Percentiles rank a stretch among this genome's conserved stretches.
phyloP scores from a whole-genome alignment of 2,797 vertebrate species.

The Halcyon leucocephala region DNA sequence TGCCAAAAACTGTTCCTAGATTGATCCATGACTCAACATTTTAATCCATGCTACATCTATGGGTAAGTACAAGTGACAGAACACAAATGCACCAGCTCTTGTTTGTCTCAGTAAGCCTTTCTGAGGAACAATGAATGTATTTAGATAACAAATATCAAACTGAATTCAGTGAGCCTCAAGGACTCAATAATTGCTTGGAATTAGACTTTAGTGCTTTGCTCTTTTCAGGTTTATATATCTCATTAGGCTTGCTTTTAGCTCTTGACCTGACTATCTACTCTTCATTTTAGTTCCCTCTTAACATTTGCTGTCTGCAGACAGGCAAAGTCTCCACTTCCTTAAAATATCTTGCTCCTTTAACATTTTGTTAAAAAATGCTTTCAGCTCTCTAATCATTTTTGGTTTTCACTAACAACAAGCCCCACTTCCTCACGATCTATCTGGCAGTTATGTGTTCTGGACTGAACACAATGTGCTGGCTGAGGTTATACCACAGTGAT shows the following conservation, averaged over 20 bases:
- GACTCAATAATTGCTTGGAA: background rate
- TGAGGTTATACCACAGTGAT: background rate
- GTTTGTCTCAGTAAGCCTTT: background rate
- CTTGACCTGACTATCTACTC: background rate
- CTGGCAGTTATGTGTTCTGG: constrained; percentile 4
- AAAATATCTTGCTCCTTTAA: background rate
- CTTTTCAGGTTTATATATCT: background rate
- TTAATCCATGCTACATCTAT: background rate
- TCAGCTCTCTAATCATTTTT: background rate
- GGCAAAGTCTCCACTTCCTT: background rate
- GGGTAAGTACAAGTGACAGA: background rate
- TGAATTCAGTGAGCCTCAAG: background rate
- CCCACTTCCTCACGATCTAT: constrained; percentile 21
- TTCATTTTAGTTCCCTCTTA: background rate
- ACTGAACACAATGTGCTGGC: background rate
- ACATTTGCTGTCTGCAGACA: background rate
- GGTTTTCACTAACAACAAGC: background rate
- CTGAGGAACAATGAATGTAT: background rate
- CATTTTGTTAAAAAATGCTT: background rate
- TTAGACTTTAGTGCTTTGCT: background rate
- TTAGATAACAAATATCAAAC: background rate
- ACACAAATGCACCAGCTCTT: background rate
- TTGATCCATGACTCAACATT: background rate
- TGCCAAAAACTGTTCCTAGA: background rate
- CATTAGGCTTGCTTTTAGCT: background rate